A percentile compares a stretch with the other conserved stretches of the same genome.
Evolutionary conservation across 1,140 invertebrate species (phyloP).

Genomic region (Pachyrhynchus sulphureomaculatus): DNA sequence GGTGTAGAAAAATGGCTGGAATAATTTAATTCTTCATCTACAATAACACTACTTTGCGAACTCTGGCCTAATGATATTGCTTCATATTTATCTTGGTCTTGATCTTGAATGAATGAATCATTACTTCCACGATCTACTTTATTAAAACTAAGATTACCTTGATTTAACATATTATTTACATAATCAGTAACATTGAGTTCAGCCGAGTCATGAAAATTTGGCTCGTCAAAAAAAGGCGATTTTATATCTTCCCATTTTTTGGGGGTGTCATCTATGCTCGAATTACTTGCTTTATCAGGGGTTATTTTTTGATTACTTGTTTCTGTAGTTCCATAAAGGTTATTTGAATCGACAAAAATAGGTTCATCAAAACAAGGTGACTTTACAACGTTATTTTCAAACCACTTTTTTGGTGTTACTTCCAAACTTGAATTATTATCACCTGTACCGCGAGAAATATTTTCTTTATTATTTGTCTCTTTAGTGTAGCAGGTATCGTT

Average conservation of each 20-base stretch:
- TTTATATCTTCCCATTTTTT: constrained; percentile 1
- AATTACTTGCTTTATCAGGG: no score
- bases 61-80: not conserved
- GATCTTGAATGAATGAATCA: no score
- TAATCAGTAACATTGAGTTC: constrained; percentile 38
- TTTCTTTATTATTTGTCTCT: no score
- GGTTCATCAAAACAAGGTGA: no score
- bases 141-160: constrained; percentile 16
- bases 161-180: constrained; percentile 19
- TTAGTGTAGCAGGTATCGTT: no score
- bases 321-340: no score
- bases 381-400: constrained; percentile 11
- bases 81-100: no score
- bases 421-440: no score
- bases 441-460: no score
- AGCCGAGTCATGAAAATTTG: not conserved
- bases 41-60: constrained; percentile 35
- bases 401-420: not conserved
- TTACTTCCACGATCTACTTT: not conserved
- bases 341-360: no score
- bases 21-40: constrained; percentile 48
- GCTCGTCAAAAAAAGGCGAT: not conserved
- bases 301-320: no score
- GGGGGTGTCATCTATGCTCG: not conserved
- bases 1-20: constrained; percentile 24